Evolutionary conservation across 2,113 vertebrate species (phyloP).

Genomic region (Gambusia affinis): DNA sequence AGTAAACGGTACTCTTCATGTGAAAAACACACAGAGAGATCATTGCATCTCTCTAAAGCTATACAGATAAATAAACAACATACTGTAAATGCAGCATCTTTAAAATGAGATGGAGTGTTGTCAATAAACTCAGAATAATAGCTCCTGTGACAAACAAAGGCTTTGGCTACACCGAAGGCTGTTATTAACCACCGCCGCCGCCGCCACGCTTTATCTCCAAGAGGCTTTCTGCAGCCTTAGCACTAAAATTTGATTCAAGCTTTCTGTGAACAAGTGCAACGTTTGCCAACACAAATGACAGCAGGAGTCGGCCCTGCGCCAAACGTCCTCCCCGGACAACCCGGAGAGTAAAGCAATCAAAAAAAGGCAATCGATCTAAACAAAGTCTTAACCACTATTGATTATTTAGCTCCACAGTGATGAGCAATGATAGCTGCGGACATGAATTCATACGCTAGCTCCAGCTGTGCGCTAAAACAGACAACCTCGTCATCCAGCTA

Average conservation of each 20-base stretch:
- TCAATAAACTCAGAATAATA: conserved; percentile 56
- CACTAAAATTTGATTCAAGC: conserved; percentile 81
- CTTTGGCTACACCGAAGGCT: conserved; percentile 52
- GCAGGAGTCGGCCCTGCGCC: conserved; percentile 68
- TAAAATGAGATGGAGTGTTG: conserved; percentile 34
- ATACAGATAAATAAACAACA: conserved; percentile 6
- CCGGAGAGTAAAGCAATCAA: conserved; percentile 72
- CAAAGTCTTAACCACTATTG: conserved; percentile 76
- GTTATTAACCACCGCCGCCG: conserved; percentile 20
- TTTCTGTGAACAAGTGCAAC: conserved; percentile 70
- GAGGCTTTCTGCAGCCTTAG: conserved; percentile 78
- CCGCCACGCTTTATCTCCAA: conserved; percentile 48
- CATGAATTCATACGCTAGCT: conserved; percentile 61
- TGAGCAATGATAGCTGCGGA: conserved; percentile 66
- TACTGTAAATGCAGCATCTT: conserved; percentile 31
- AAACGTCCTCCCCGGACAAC: conserved; percentile 72
- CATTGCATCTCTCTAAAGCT: conserved; percentile 25
- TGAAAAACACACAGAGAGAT: conserved; percentile 33
- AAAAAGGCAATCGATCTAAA: conserved; percentile 72
- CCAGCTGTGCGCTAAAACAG: conserved; percentile 35
- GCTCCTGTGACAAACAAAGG: conserved; percentile 52
- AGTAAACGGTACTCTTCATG: not conserved
- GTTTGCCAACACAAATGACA: conserved; percentile 80
- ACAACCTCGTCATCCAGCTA: conserved; percentile 32
- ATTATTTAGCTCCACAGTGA: conserved; percentile 63